phyloP scores from a whole-genome alignment of 2,113 vertebrate genomes.

The Cyanoramphus novaezelandiae region DNA sequence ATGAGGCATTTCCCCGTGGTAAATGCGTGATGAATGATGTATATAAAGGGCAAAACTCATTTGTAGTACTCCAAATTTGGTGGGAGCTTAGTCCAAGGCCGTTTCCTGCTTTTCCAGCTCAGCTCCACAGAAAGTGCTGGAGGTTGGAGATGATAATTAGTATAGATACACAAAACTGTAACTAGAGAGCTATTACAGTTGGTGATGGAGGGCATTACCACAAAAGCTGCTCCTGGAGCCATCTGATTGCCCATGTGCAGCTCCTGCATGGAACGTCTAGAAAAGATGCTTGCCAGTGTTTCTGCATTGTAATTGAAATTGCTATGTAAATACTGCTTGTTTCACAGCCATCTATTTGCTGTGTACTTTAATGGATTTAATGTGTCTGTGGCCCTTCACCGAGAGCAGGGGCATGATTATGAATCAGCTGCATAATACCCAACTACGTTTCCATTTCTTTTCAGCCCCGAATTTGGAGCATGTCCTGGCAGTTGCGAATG shows the following conservation, averaged over 20 bases:
- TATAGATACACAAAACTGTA: neutral
- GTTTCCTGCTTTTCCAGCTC: neutral
- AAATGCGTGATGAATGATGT: neutral
- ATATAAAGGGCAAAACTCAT: neutral
- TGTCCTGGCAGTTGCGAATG: conserved; percentile 89
- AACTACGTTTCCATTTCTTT: neutral
- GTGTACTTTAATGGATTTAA: neutral
- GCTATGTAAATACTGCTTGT: neutral
- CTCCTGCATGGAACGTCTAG: neutral
- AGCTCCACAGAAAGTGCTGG: neutral
- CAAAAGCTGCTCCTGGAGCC: neutral
- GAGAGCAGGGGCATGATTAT: neutral
- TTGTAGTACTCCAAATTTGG: neutral
- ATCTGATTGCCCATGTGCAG: neutral
- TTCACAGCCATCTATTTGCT: neutral
- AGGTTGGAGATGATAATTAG: neutral
- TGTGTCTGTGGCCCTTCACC: neutral
- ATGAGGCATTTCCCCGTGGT: neutral
- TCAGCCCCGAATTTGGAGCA: conserved; percentile 77
- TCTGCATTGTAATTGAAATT: neutral
- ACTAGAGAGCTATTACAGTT: neutral
- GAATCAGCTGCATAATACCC: neutral
- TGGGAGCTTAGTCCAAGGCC: neutral
- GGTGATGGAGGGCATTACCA: neutral
- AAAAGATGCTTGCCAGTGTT: neutral